Base-by-base conservation (phyloP, 1,140 invertebrate species). In the Pogonomyrmex californicus region DNA sequence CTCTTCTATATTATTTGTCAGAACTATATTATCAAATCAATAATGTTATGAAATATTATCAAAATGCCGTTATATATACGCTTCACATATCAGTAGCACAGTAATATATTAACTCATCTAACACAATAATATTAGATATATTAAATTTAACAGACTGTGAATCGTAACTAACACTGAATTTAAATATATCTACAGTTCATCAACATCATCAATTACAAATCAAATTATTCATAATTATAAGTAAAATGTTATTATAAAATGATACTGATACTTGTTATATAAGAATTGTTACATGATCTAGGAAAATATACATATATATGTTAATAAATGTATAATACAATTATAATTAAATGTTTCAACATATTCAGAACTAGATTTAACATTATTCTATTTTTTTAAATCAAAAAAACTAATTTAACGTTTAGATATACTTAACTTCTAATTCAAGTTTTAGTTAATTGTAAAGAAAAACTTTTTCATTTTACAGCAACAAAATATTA, bases 81-180 rank as follows among this genome's bases (percentile, higher is more conserved):
- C 47, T 76, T 60, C 33, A 33, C 1, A 33, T 33, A 30, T 23
- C 23, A 23, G 23, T 23, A 23, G 23, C 23, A 23, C 23, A 23
- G 23, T 17, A 44, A 17, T 44, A 76, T 76, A 33, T 51, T 70
- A 63, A 63, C 33, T 6, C 30, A 58, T 76, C 41, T 58, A 76
- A 14, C 36, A 58, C 36, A 41, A 75, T 75, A 38, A 56, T 44
- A 76, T 33, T 56, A 76, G 71, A 58, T 23, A 75, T 30, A 76
- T 30, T 23, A 58, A 71, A 51, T 71, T 71, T 51, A 71, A 76
- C 44, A 60, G 73, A 76, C 73, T 44, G 36, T 60, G 23, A 44
- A 76, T 76, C 38, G 23, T 60, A 60, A 44, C 54, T 76, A 76
- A 38, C 33, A 7, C 71, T 5, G 17, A 76, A 76, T 76, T 58